A percentile compares a stretch with the other conserved stretches of the same genome.
Evolutionary conservation across 1,140 invertebrate species (phyloP).

Genomic region (Drosophila bocqueti): DNA sequence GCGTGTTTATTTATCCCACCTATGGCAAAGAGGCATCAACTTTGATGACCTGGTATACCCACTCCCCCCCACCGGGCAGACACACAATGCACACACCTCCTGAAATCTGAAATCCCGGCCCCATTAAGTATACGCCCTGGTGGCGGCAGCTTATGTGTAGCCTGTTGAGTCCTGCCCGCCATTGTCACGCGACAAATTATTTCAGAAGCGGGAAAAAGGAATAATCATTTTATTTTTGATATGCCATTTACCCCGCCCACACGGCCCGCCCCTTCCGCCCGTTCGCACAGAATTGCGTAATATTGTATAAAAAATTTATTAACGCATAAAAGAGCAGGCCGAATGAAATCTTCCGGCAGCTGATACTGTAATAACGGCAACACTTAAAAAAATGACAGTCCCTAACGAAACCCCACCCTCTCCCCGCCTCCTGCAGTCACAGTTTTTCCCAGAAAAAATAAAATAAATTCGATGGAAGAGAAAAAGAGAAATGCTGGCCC

Average conservation of each 20-base stretch:
- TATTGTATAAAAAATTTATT: slow-evolving; percentile 81
- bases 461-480: slow-evolving; percentile 32
- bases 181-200: slow-evolving; percentile 73
- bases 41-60: slow-evolving; percentile 25
- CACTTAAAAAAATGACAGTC: slow-evolving; percentile 73
- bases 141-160: slow-evolving; percentile 36
- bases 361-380: slow-evolving; percentile 78
- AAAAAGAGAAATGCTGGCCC: slow-evolving; percentile 38
- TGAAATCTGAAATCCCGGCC: slow-evolving; percentile 3
- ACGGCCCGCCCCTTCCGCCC: neutral
- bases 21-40: slow-evolving; percentile 20
- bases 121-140: slow-evolving; percentile 58
- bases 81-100: neutral
- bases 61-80: neutral
- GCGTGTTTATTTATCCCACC: slow-evolving; percentile 29
- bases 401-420: slow-evolving; percentile 18
- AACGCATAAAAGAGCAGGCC: slow-evolving; percentile 59
- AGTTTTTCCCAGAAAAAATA: slow-evolving; percentile 34
- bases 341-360: slow-evolving; percentile 75
- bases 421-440: neutral
- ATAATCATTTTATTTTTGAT: slow-evolving; percentile 81
- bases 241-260: slow-evolving; percentile 61
- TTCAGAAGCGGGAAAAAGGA: slow-evolving; percentile 46
- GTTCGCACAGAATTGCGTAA: slow-evolving; percentile 69
- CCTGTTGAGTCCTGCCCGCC: slow-evolving; percentile 67